phyloP scores from a whole-genome alignment of 2,888 invertebrate genomes.

The Cerceris ruficornis region DNA sequence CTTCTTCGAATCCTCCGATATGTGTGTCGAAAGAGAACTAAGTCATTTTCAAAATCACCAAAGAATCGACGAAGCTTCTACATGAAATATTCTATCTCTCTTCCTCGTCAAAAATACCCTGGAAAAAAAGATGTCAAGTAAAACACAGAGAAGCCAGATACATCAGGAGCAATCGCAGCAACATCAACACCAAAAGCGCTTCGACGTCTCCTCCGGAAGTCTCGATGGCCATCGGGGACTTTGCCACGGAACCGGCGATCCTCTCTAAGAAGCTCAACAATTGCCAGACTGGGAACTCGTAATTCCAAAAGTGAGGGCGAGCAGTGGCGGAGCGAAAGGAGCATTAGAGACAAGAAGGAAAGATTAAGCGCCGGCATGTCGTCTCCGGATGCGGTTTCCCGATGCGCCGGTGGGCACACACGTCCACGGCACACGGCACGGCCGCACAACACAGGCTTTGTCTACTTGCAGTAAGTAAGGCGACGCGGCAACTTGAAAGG shows the following conservation, averaged over 20 bases:
- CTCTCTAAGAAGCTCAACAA: slow-evolving; percentile 11
- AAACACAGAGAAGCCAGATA: no score
- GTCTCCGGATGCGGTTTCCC: slow-evolving; percentile 48
- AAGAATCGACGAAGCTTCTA: no score
- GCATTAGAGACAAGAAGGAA: slow-evolving; percentile 41
- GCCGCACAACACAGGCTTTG: slow-evolving; percentile 42
- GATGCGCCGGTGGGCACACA: slow-evolving; percentile 39
- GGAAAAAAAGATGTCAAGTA: no score
- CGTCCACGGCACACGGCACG: slow-evolving; percentile 24
- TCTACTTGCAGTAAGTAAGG: slow-evolving; percentile 37
- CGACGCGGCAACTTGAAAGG: slow-evolving; percentile 38
- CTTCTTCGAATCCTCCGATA: no score
- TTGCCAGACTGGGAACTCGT: slow-evolving; percentile 1
- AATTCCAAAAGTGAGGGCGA: slow-evolving; percentile 8
- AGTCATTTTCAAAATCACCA: no score
- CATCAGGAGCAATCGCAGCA: no score
- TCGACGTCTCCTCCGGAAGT: neutral
- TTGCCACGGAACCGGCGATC: slow-evolving; percentile 32
- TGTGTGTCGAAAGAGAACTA: no score
- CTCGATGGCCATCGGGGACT: slow-evolving; percentile 24
- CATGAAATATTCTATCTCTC: no score
- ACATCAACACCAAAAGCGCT: no score
- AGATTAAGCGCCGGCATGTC: slow-evolving; percentile 48
- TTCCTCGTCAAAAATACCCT: no score
- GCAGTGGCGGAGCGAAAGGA: slow-evolving; percentile 21